These are phyloP conservation scores for Julus scandinavius DNA, from an alignment of 2,888 invertebrate genomes.

Conservation along the genomic window DNA sequence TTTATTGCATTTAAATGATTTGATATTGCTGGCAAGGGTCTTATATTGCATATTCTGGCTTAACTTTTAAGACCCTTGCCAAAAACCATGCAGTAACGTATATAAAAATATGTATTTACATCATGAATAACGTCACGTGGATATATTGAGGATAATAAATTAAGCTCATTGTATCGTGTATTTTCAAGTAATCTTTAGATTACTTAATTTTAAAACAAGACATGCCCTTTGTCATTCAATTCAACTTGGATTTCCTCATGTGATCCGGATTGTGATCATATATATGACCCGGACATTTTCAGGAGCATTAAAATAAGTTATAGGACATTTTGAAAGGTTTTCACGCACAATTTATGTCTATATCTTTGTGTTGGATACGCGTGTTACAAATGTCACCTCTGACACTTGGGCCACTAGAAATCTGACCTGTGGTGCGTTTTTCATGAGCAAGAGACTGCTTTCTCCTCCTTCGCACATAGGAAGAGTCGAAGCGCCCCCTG, in stretches of 20 bases:
- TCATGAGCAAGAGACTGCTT: not conserved
- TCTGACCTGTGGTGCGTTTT: not conserved
- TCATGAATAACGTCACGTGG: no score
- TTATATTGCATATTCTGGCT: no score
- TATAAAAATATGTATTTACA: no score
- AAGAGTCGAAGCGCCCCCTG: not conserved
- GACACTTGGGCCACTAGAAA: not conserved
- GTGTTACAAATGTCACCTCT: slow-evolving; percentile 1
- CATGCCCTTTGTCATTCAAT: not conserved
- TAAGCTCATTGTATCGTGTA: no score
- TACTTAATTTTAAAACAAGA: not conserved
- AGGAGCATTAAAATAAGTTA: slow-evolving; percentile 25
- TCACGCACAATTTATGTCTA: slow-evolving; percentile 26
- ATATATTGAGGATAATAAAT: no score
- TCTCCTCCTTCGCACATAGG: not conserved
- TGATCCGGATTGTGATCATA: not conserved
- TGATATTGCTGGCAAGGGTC: no score
- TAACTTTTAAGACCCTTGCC: no score
- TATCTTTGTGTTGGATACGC: not conserved
- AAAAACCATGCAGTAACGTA: no score
- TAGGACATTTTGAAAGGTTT: not conserved
- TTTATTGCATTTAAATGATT: no score
- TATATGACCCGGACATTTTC: not conserved
- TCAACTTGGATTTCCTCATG: not conserved
- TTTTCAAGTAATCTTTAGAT: no score